Base-by-base conservation (phyloP, 2,888 invertebrate species). In the Myopa testacea region DNA sequence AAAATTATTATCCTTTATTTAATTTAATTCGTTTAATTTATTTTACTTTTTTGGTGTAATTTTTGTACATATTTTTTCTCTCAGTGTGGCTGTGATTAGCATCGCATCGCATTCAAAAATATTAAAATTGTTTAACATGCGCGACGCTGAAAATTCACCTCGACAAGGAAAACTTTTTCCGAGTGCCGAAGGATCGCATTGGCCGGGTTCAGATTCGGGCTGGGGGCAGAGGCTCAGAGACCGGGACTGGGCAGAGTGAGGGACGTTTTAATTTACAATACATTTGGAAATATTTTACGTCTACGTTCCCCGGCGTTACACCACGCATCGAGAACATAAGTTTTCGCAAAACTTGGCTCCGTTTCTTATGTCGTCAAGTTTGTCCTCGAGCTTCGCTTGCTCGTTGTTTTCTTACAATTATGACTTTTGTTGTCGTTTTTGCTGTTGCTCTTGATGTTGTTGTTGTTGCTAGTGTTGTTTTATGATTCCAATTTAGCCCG, bases 321-420 rank as follows among this genome's bases (percentile, higher is more conserved):
- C 45, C 40, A 62, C 38, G 83, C 62, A 62, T 62, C 26, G 65
- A 78, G 40, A 79, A 63, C 73, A 74, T 73, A 76, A 72, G 71
- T 74, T 81, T 82, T 82, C 80, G 79, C 76, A 81, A 81, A 81
- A 79, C 80, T 80, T 75, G 10, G 73, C 55, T 71, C 55, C 58
- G 8, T 71, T 45, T 19, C 52, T 70, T 34, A 60, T 37, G 63
- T 65, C 52, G 68, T 68, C 68, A n/a, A 16, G 34, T 60, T 45
- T 6, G 50, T 62, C 19, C 60, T 75, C 26, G 67, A 45, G 26
- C 77, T 73, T 62, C 72, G 77, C 65, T n/a, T 62, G 50, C 52
- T 79, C 77, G 82, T 82, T 84, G 84, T 83, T 83, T 84, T 84
- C 85, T 85, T 84, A 82, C 83, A 86, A 86, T 86, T 86, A 85